These are phyloP conservation scores for Prosapia bicincta DNA, from an alignment of 2,888 invertebrate species.

Conservation along the genomic window DNA sequence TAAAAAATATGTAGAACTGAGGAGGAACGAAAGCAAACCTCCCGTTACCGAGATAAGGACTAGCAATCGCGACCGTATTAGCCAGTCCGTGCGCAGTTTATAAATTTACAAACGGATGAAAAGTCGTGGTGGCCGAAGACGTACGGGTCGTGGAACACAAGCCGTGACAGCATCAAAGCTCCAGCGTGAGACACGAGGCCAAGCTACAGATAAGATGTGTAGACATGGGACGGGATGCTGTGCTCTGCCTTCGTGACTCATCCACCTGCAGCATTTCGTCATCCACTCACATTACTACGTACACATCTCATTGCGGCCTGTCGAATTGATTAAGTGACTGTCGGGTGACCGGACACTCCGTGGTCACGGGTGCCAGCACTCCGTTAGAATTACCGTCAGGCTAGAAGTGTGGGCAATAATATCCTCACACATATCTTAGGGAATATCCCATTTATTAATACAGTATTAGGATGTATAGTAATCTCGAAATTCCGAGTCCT, in stretches of 20 bases:
- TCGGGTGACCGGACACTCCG: too few relatives aligned
- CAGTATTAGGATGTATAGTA: too few relatives aligned
- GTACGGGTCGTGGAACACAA: not conserved
- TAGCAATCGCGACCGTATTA: not conserved
- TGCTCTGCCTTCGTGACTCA: not conserved
- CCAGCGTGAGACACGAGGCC: not conserved
- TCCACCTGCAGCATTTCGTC: not conserved
- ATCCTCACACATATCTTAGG: too few relatives aligned
- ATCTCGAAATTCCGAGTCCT: too few relatives aligned
- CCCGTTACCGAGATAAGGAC: not conserved
- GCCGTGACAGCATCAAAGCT: not conserved
- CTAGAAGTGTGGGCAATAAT: too few relatives aligned
- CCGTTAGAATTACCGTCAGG: too few relatives aligned
- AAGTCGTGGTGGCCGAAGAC: not conserved
- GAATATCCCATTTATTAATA: too few relatives aligned
- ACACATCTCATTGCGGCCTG: not conserved
- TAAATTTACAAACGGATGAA: not conserved
- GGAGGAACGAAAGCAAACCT: too few relatives aligned
- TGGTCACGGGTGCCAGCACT: too few relatives aligned
- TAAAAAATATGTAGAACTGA: too few relatives aligned
- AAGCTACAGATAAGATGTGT: not conserved
- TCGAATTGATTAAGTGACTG: too few relatives aligned
- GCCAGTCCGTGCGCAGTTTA: not conserved
- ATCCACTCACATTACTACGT: not conserved
- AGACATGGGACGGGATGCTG: not conserved